Evolutionary conservation across 2,113 vertebrate genomes (phyloP).

Genomic region (Crotophaga sulcirostris): DNA sequence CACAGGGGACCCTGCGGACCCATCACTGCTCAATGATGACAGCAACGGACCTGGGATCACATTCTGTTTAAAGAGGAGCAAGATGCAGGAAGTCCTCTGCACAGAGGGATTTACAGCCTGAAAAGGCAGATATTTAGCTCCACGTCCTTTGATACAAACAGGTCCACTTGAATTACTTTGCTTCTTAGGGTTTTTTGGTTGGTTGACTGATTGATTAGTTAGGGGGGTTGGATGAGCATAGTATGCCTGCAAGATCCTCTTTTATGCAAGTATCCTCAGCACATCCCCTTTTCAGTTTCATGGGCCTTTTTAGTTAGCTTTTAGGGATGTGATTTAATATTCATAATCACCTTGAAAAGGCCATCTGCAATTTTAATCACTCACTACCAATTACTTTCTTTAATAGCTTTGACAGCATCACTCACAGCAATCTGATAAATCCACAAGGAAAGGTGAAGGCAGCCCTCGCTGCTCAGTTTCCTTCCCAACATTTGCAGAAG

Average conservation of each 20-base stretch:
- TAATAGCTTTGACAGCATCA: constrained; percentile 62
- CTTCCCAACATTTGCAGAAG: background rate
- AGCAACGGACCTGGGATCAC: accelerated
- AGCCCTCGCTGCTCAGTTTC: background rate
- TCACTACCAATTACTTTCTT: constrained; percentile 60
- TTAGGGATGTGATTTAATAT: constrained; percentile 66
- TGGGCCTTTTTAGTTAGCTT: constrained; percentile 14
- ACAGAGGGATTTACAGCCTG: background rate
- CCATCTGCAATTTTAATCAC: constrained; percentile 74
- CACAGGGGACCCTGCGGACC: background rate
- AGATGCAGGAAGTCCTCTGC: background rate
- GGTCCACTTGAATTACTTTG: background rate
- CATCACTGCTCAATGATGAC: background rate
- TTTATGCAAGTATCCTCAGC: background rate
- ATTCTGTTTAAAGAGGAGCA: accelerated
- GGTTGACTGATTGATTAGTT: background rate
- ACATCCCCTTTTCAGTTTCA: background rate
- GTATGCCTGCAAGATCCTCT: background rate
- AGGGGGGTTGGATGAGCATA: background rate
- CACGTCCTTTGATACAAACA: background rate
- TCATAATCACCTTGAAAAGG: constrained; percentile 68
- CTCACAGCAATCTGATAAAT: constrained; percentile 38
- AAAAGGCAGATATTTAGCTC: background rate
- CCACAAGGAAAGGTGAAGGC: background rate
- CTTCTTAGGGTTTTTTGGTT: background rate